These are phyloP conservation scores for Cyprinella venusta DNA, from an alignment of 2,797 vertebrate species.

Conservation along the genomic window DNA sequence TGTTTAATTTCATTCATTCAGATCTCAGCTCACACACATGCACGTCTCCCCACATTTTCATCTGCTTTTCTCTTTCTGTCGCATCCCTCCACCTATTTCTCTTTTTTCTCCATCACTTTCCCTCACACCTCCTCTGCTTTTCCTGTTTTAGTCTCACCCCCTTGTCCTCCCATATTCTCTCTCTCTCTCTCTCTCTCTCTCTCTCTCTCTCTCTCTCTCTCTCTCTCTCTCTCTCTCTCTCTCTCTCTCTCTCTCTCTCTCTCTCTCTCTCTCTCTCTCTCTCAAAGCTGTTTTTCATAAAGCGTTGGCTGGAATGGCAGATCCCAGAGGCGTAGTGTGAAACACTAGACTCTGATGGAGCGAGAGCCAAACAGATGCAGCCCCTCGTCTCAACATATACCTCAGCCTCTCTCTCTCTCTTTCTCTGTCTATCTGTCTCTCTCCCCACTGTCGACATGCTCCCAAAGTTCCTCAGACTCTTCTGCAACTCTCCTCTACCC, in stretches of 20 bases:
- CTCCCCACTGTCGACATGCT: slow-evolving; percentile 41
- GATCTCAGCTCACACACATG: slow-evolving; percentile 20
- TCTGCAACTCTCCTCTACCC: not conserved
- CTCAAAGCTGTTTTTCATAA: slow-evolving; percentile 80
- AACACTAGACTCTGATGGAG: slow-evolving; percentile 79
- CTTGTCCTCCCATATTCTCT: slow-evolving; percentile 14
- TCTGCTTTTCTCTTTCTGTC: slow-evolving; percentile 17
- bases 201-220: slow-evolving; percentile 38
- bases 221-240: slow-evolving; percentile 42
- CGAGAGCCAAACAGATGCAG: slow-evolving; percentile 60
- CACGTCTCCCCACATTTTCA: slow-evolving; percentile 18
- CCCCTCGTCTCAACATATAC: slow-evolving; percentile 10
- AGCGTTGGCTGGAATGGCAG: slow-evolving; percentile 69
- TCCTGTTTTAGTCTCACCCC: slow-evolving; percentile 43
- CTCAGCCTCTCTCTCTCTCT: not conserved
- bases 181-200: slow-evolving; percentile 50
- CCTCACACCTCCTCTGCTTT: slow-evolving; percentile 40
- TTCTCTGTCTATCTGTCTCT: slow-evolving; percentile 12
- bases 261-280: not conserved
- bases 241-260: slow-evolving; percentile 49
- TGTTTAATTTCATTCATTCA: slow-evolving; percentile 19
- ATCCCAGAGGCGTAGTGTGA: slow-evolving; percentile 76
- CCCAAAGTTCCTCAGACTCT: slow-evolving; percentile 10
- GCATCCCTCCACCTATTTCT: slow-evolving; percentile 18
- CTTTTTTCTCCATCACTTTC: slow-evolving; percentile 27